Conservation (phyloP, 1,140 invertebrate species). For the Antheraea pernyi region DNA sequence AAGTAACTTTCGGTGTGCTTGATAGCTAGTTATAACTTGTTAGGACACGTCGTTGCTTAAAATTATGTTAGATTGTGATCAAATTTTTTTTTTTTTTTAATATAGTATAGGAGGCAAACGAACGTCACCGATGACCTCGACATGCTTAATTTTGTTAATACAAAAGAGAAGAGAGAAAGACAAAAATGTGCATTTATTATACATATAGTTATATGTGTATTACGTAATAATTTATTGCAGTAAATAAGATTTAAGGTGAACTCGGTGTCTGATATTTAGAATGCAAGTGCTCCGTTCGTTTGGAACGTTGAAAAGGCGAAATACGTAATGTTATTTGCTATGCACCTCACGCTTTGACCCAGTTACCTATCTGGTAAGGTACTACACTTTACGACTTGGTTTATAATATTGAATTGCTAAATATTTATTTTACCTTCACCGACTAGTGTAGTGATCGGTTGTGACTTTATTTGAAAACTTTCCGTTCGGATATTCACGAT, state of each 20-base stretch:
- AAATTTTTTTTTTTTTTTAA: too few relatives aligned
- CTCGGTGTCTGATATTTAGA: background rate
- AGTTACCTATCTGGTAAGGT: conserved; percentile 9
- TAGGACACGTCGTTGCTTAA: too few relatives aligned
- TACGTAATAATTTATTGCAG: background rate
- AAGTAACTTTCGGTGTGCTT: too few relatives aligned
- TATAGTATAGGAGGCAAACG: too few relatives aligned
- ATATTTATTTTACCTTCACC: conserved; percentile 1
- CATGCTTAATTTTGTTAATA: too few relatives aligned
- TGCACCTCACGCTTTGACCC: conserved; percentile 10
- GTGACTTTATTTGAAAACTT: conserved; percentile 8
- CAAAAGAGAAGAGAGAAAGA: too few relatives aligned
- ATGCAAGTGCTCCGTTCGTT: background rate
- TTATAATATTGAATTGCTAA: conserved; percentile 2
- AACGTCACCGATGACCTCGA: too few relatives aligned
- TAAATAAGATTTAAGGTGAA: background rate
- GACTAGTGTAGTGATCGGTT: conserved; percentile 7
- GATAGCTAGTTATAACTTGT: too few relatives aligned
- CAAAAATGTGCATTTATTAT: too few relatives aligned
- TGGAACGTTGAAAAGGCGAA: background rate
- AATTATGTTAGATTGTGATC: too few relatives aligned
- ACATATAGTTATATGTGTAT: background rate
- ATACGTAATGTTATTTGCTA: conserved; percentile 1
- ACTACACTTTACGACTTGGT: conserved; percentile 3
- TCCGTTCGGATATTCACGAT: background rate